A percentile compares a stretch with the other conserved stretches of the same genome.
Evolutionary conservation across 2,888 invertebrate species (phyloP).

Genomic region (Linnaemya vulpina): DNA sequence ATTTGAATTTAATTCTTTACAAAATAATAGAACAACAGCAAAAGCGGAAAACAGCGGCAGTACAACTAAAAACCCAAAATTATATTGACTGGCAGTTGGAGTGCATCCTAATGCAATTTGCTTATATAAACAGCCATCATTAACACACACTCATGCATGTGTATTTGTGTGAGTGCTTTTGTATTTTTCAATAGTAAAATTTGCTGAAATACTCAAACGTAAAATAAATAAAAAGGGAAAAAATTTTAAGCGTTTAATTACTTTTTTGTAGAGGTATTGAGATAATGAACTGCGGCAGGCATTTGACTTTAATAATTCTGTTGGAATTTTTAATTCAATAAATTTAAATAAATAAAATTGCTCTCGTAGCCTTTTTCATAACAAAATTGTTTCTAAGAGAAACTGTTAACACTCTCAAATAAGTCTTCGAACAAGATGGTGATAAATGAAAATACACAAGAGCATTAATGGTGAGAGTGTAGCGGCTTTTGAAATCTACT

Average conservation of each 20-base stretch:
- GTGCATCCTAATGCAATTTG: constrained; percentile 25
- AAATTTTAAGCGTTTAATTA: constrained; percentile 25
- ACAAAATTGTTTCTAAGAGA: too few species aligned
- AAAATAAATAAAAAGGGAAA: not conserved
- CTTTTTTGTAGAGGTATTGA: constrained; percentile 4
- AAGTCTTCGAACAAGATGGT: too few species aligned
- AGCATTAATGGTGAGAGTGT: too few species aligned
- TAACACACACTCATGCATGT: not conserved
- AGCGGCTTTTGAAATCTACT: too few species aligned
- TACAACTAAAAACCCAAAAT: constrained; percentile 17
- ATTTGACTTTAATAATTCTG: constrained; percentile 15
- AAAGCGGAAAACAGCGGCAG: constrained; percentile 5
- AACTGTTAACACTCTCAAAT: too few species aligned
- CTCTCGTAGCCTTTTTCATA: not conserved
- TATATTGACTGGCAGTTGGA: constrained; percentile 41
- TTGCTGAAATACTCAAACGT: not conserved
- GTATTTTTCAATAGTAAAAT: not conserved
- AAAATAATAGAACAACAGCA: constrained; percentile 20
- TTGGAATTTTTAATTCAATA: constrained; percentile 46
- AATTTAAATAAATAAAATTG: not conserved
- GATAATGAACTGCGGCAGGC: not conserved
- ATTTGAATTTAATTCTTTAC: constrained; percentile 60
- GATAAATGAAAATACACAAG: too few species aligned
- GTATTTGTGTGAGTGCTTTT: not conserved
- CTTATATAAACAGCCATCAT: not conserved